Conservation (phyloP, 2,797 vertebrate species). For the Thripadectes ignobilis region DNA sequence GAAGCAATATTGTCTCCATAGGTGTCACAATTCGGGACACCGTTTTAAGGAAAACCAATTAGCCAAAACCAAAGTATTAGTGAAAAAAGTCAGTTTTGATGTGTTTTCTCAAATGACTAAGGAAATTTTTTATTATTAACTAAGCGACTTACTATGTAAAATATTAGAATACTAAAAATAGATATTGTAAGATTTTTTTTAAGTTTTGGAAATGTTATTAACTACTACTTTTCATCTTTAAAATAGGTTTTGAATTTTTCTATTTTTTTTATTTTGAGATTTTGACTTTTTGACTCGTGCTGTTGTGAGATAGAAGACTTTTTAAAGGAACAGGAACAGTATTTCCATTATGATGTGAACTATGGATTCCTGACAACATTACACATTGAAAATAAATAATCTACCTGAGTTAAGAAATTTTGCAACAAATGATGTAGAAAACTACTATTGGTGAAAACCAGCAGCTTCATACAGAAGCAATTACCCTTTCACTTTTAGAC, state of each 20-base stretch:
- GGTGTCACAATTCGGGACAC: neutral
- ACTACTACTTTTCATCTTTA: neutral
- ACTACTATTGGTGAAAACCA: neutral
- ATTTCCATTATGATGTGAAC: neutral
- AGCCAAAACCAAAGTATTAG: neutral
- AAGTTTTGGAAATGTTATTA: neutral
- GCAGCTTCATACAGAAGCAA: neutral
- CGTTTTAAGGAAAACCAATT: neutral
- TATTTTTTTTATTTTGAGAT: neutral
- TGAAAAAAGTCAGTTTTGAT: neutral
- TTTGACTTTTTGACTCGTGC: neutral
- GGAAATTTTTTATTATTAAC: neutral
- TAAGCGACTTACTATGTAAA: neutral
- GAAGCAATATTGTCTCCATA: neutral
- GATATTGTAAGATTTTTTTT: neutral
- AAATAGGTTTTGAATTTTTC: neutral
- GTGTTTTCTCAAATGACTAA: neutral
- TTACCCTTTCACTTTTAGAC: slow-evolving; percentile 21
- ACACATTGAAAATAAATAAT: neutral
- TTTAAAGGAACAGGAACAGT: neutral
- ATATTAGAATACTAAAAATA: neutral
- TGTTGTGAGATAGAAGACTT: neutral
- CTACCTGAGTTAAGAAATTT: neutral
- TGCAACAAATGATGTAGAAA: neutral
- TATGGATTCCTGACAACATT: neutral